Conservation (phyloP, 2,888 invertebrate species). For the Lithosia quadra region DNA sequence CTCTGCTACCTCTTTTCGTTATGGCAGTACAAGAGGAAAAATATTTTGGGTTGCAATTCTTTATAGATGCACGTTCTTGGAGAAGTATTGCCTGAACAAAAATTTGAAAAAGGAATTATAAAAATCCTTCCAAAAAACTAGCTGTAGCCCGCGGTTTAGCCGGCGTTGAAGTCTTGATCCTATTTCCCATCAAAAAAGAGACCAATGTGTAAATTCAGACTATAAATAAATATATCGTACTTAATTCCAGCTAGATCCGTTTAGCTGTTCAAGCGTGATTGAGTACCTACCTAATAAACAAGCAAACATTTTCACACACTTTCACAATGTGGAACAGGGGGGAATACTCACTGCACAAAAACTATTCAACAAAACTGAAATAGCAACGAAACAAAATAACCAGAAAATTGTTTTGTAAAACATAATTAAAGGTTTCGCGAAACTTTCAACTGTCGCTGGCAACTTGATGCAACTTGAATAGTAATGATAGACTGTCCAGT, state of each 20-base stretch:
- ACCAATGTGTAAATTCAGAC: too few species aligned
- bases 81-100: neutral
- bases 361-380: neutral
- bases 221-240: too few species aligned
- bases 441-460: neutral
- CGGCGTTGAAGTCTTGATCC: too few species aligned
- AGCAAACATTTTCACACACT: too few species aligned
- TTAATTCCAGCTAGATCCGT: too few species aligned
- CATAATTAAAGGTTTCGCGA: neutral
- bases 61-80: neutral
- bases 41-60: constrained; percentile 2
- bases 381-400: neutral
- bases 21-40: neutral
- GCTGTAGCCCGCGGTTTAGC: too few species aligned
- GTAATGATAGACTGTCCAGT: neutral
- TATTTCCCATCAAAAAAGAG: too few species aligned
- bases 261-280: too few species aligned
- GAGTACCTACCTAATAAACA: too few species aligned
- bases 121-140: too few species aligned
- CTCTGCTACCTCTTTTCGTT: neutral
- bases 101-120: neutral
- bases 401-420: neutral
- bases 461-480: neutral
- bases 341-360: neutral
- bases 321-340: too few species aligned